Conservation (phyloP, 2,888 invertebrate genomes). For the Ormyrus thymus region DNA sequence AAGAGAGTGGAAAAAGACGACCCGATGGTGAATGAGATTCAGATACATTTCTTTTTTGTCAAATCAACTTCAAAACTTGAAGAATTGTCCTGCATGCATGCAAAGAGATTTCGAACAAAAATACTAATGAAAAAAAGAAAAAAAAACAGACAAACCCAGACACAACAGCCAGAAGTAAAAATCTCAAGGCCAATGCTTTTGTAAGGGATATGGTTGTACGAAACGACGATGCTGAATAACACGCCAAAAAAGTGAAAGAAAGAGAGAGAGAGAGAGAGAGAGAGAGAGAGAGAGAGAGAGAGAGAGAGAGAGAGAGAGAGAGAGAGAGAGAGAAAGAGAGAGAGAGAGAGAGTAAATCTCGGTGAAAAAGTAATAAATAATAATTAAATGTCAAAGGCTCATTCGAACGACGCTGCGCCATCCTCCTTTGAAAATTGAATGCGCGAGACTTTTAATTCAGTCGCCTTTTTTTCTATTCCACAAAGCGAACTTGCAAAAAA, state of each 20-base stretch:
- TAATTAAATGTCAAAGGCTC: conserved; percentile 55
- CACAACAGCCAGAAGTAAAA: neutral
- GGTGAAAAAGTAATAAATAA: conserved; percentile 50
- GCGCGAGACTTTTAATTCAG: neutral
- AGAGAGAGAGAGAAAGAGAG: neutral
- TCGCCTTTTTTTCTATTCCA: conserved; percentile 4
- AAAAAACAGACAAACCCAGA: no score
- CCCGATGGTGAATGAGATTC: conserved; percentile 8
- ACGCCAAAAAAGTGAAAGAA: conserved; percentile 36
- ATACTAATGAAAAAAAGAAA: no score
- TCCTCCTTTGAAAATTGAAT: conserved; percentile 30
- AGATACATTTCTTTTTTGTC: conserved; percentile 39
- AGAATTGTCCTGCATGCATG: no score
- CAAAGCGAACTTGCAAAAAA: neutral
- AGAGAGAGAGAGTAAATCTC: no score
- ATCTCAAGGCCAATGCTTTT: conserved; percentile 17
- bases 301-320: neutral
- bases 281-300: no score
- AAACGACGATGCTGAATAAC: conserved; percentile 19
- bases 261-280: neutral
- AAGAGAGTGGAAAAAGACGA: conserved; percentile 10
- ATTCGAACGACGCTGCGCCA: conserved; percentile 55
- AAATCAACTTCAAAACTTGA: conserved; percentile 7
- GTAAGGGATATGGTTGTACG: conserved; percentile 23
- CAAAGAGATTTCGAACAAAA: no score